These are phyloP conservation scores for Eupithecia subumbrata DNA, from an alignment of 2,888 invertebrate genomes.

Conservation along the genomic window DNA sequence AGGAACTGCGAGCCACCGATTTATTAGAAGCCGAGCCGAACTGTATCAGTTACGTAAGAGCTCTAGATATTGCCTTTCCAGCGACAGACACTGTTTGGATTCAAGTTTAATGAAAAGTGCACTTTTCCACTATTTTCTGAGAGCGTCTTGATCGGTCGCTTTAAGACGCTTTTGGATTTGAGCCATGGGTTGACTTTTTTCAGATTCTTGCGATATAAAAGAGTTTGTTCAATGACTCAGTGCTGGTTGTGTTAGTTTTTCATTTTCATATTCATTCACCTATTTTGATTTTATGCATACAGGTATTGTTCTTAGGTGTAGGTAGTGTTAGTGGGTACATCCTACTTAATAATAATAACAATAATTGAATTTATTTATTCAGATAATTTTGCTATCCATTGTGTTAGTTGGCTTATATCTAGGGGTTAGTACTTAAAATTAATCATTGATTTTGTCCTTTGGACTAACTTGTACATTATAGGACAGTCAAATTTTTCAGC, in stretches of 20 bases:
- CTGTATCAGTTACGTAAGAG: conserved; percentile 73
- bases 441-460: no score
- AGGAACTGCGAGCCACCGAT: conserved; percentile 56
- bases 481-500: no score
- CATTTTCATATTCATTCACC: no score
- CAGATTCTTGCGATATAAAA: not conserved
- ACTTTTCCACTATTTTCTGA: conserved; percentile 24
- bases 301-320: no score
- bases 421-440: no score
- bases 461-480: no score
- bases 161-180: not conserved
- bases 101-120: conserved; percentile 40
- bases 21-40: conserved; percentile 64
- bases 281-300: no score
- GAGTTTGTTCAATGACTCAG: not conserved
- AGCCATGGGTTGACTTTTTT: not conserved
- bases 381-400: no score
- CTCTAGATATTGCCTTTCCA: conserved; percentile 42
- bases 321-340: no score
- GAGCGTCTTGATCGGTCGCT: conserved; percentile 6
- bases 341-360: no score
- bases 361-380: no score
- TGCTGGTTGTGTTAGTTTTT: not conserved
- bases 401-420: no score
- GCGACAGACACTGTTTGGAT: conserved; percentile 37